Base-by-base conservation (phyloP, 2,888 invertebrate genomes). In the Micropterix aruncella region DNA sequence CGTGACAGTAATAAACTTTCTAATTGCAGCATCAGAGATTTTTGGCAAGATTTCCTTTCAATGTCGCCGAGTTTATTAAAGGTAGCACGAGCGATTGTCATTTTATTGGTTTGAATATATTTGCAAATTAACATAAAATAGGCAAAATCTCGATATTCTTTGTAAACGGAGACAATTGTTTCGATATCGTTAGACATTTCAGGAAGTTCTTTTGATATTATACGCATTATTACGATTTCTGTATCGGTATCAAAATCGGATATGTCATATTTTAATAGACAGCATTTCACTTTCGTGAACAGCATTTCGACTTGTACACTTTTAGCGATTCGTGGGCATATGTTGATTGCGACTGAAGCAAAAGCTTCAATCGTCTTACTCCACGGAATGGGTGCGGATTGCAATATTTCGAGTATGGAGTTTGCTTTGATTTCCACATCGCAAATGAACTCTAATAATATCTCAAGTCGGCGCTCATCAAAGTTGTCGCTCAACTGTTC, bases 1-100 rank as follows among this genome's bases (percentile, higher is more conserved):
- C 50, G 51, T 42, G 60, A 54, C 44, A 52, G 60, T 44, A 69
- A 58, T 38, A 68, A 57, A 54, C 66, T 64, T 52, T 70, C 71
- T 55, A 62, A 67, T 57, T 70, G 69, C 14, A 49, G 27, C 5
- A 47, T n/a, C 4, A 50, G 16, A n/a, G 41, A 19, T 14, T 46
- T 40, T 9, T 43, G 16, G 16, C 47, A 49, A 19, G 44, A 36
- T 9, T 40, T 38, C 44, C 49, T 45, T 36, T 47, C 44, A 41
- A 7, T 37, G 12, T 44, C 44, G 7, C 46, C 36, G 44, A 47
- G 41, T 38, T 40, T 37, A n/a, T 45, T 45, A 38, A 42, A 50
- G 9, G 48, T 36, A 19, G 46, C 37, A 15, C 49, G 16, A 7
- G 50, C 50, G 15, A 38, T 17, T 19, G 47, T 41, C 2, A 50